A percentile compares a stretch with the other conserved stretches of the same genome.
phyloP scores from a whole-genome alignment of 2,113 vertebrate species.

The Anolis carolinensis region DNA sequence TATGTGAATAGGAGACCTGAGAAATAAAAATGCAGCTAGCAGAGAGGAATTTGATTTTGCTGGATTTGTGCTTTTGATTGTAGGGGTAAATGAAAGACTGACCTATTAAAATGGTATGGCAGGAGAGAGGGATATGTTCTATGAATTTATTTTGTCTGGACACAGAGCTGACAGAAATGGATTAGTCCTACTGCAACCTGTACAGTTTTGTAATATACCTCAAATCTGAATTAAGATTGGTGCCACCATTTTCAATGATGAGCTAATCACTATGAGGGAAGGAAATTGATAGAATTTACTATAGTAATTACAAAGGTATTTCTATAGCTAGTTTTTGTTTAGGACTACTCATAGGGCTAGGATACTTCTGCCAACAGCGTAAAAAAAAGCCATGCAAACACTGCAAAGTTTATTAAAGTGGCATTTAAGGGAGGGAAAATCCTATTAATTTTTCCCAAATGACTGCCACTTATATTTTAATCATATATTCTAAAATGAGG shows the following conservation, averaged over 20 bases:
- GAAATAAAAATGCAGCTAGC: not conserved
- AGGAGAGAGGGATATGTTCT: not conserved
- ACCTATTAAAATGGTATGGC: not conserved
- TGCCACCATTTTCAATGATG: not conserved
- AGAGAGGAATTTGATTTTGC: conserved; percentile 19
- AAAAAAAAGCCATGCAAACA: not conserved
- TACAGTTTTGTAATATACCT: not conserved
- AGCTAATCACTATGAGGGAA: not conserved
- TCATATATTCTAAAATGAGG: not conserved
- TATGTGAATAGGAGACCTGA: conserved; percentile 14
- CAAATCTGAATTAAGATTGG: not conserved
- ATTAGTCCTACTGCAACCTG: not conserved
- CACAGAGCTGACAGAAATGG: not conserved
- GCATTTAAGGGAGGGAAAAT: not conserved
- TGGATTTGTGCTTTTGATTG: conserved; percentile 15
- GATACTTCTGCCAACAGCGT: not conserved
- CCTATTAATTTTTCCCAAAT: not conserved
- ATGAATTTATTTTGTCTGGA: not conserved
- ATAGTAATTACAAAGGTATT: not conserved
- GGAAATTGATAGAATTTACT: not conserved
- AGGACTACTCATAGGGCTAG: not conserved
- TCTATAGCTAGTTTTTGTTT: not conserved
- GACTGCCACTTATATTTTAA: not conserved
- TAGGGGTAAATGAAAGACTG: conserved; percentile 10
- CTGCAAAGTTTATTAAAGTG: not conserved